Evolutionary conservation across 2,888 invertebrate genomes (phyloP).

Genomic region (Alloplasta piceator): DNA sequence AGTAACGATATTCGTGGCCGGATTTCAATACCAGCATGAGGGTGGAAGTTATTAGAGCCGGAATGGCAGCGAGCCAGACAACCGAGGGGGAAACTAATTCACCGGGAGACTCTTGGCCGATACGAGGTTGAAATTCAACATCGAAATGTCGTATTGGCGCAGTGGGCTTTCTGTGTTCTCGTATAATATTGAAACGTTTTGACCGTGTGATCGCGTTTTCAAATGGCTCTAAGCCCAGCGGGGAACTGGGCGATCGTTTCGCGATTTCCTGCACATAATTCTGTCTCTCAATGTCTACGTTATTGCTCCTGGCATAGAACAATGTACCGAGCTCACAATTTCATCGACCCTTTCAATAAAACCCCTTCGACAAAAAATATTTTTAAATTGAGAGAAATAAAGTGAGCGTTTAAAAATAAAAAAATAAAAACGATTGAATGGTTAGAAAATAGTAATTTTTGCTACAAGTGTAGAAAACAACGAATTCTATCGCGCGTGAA

Average conservation of each 20-base stretch:
- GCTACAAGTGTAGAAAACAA: no score
- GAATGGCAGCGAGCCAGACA: slow-evolving; percentile 60
- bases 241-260: slow-evolving; percentile 17
- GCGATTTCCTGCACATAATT: neutral
- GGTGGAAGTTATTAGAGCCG: slow-evolving; percentile 59
- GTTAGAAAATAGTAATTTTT: no score
- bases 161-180: slow-evolving; percentile 33
- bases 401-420: no score
- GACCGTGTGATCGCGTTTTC: slow-evolving; percentile 46
- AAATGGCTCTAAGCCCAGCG: slow-evolving; percentile 15
- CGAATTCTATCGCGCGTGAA: no score
- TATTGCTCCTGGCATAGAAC: slow-evolving; percentile 13
- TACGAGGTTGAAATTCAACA: slow-evolving; percentile 28
- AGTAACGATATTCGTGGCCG: slow-evolving; percentile 52
- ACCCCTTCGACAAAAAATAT: neutral
- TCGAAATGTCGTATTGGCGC: slow-evolving; percentile 11
- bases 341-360: slow-evolving; percentile 4
- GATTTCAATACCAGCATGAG: slow-evolving; percentile 53
- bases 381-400: no score
- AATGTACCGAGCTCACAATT: slow-evolving; percentile 14
- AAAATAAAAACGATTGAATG: no score
- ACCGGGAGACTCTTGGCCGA: slow-evolving; percentile 28
- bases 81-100: slow-evolving; percentile 56
- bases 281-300: slow-evolving; percentile 2
- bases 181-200: slow-evolving; percentile 48